phyloP scores from a whole-genome alignment of 2,113 vertebrate species.

The Oryctolagus cuniculus region DNA sequence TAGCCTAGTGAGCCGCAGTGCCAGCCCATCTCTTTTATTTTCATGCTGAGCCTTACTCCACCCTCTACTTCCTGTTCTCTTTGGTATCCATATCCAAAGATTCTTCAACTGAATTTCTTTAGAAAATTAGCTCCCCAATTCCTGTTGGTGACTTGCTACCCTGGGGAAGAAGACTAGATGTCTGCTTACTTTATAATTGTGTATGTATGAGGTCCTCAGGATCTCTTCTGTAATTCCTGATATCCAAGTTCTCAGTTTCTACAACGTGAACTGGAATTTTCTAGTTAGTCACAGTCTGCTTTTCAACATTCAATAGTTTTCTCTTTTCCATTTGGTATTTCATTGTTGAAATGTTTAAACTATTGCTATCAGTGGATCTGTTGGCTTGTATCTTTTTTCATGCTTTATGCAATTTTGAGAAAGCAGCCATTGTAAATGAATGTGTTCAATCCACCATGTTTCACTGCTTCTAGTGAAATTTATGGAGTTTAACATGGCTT shows the following conservation, averaged over 20 bases:
- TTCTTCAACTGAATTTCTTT: background rate
- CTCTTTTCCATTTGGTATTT: background rate
- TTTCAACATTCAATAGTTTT: background rate
- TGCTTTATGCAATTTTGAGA: background rate
- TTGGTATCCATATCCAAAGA: accelerated
- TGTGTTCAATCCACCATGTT: background rate
- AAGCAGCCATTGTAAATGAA: background rate
- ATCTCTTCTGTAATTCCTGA: background rate
- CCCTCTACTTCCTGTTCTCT: background rate
- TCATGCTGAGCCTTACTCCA: background rate
- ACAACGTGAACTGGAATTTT: background rate
- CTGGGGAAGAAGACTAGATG: background rate
- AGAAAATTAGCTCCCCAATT: background rate
- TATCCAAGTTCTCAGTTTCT: background rate
- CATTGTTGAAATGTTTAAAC: background rate
- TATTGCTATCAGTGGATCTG: background rate
- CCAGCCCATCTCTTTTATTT: background rate
- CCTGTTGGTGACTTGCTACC: background rate
- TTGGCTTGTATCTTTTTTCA: background rate
- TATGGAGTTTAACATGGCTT: background rate
- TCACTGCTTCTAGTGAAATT: background rate
- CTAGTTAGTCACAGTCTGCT: background rate
- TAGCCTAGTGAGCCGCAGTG: accelerated
- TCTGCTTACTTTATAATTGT: background rate
- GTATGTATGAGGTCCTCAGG: background rate